Evolutionary conservation across 2,113 vertebrate species (phyloP).

Genomic region (Promerops cafer): DNA sequence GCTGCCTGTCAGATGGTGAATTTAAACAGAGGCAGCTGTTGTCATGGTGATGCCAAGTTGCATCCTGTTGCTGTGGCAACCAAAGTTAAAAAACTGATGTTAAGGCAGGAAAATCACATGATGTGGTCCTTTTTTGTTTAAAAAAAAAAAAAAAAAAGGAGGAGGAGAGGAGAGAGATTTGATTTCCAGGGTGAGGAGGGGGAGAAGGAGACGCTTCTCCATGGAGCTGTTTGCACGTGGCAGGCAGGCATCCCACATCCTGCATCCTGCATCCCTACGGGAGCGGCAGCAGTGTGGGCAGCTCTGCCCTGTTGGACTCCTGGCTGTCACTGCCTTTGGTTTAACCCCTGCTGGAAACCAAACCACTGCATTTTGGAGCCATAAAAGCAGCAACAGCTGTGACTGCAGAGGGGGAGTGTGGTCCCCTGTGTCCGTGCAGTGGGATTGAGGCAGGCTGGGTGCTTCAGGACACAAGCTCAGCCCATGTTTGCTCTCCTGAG

Average conservation of each 20-base stretch:
- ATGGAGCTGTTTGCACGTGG: neutral
- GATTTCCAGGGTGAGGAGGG: constrained; percentile 18
- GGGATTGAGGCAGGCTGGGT: neutral
- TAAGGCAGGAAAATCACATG: constrained; percentile 71
- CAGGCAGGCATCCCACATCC: neutral
- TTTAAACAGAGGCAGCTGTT: constrained; percentile 79
- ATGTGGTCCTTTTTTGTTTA: constrained; percentile 64
- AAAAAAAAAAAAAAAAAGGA: constrained; percentile 14
- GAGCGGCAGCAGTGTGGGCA: neutral
- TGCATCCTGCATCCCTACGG: neutral
- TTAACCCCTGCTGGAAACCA: neutral
- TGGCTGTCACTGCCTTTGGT: neutral
- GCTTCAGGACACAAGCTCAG: neutral
- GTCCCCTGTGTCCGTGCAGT: accelerated
- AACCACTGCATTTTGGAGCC: accelerated
- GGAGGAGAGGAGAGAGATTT: neutral
- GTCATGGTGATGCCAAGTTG: constrained; percentile 78
- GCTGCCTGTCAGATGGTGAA: constrained; percentile 78
- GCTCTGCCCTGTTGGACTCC: neutral
- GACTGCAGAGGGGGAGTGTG: accelerated
- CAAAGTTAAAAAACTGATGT: constrained; percentile 79
- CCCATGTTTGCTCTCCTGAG: neutral
- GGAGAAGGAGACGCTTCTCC: neutral
- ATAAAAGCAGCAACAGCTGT: accelerated
- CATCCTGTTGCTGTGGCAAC: constrained; percentile 78